phyloP scores from a whole-genome alignment of 2,797 vertebrate species.

The Chelon auratus region DNA sequence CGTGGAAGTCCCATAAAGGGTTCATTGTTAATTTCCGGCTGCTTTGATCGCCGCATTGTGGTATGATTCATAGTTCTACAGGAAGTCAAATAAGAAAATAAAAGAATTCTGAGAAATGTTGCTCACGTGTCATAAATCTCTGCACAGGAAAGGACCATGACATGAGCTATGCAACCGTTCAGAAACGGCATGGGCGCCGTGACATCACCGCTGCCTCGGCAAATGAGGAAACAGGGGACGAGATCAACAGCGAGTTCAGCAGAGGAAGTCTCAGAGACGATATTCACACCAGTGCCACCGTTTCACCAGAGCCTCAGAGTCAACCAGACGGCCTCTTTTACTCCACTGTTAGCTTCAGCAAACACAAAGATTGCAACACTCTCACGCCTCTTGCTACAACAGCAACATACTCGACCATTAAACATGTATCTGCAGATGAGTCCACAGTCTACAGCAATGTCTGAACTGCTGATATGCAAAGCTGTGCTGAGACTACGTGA shows the following conservation, averaged over 20 bases:
- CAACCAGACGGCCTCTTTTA: constrained; percentile 36
- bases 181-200: not conserved
- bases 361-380: not conserved
- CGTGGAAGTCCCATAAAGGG: too few relatives aligned
- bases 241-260: not conserved
- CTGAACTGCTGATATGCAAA: constrained; percentile 1
- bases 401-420: constrained; percentile 23
- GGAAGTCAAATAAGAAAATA: not conserved
- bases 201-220: not conserved
- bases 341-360: constrained; percentile 41
- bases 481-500: not conserved
- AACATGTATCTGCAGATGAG: not conserved
- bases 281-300: constrained; percentile 16
- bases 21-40: too few relatives aligned
- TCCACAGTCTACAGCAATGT: not conserved
- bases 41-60: too few relatives aligned
- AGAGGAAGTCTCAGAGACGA: not conserved
- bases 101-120: too few relatives aligned
- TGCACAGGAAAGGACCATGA: constrained; percentile 37
- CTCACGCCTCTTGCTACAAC: not conserved
- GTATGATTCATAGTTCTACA: too few relatives aligned
- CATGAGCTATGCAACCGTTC: not conserved
- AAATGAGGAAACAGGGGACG: not conserved
- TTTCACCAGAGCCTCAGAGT: constrained; percentile 7
- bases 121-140: not conserved